These are phyloP conservation scores for Gobio gobio DNA, from an alignment of 2,113 vertebrate species.

Conservation along the genomic window DNA sequence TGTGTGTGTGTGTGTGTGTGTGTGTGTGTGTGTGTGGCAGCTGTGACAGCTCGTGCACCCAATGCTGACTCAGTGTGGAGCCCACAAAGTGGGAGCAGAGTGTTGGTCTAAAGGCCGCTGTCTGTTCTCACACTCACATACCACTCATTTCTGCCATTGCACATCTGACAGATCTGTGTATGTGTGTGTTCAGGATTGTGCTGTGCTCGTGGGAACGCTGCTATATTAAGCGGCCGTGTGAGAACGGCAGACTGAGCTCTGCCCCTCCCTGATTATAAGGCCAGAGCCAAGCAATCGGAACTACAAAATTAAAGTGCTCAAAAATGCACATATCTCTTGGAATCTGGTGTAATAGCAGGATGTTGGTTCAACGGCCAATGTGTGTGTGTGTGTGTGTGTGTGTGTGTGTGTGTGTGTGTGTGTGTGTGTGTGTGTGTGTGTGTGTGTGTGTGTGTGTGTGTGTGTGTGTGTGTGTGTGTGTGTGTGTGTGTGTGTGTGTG, in stretches of 20 bases:
- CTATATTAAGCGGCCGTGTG: conserved; percentile 65
- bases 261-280: conserved; percentile 36
- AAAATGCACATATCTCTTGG: neutral
- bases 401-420: conserved; percentile 4
- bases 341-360: neutral
- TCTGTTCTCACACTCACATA: conserved; percentile 60
- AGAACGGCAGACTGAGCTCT: conserved; percentile 55
- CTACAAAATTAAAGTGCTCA: neutral
- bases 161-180: conserved; percentile 35
- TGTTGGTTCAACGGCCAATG: neutral
- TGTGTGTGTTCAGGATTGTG: conserved; percentile 45
- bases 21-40: conserved; percentile 29
- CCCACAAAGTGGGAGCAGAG: conserved; percentile 49
- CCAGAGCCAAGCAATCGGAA: conserved; percentile 2
- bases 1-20: conserved; percentile 5
- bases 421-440: neutral
- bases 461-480: neutral
- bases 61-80: conserved; percentile 69
- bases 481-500: conserved; percentile 15
- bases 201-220: conserved; percentile 56
- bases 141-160: conserved; percentile 17
- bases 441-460: conserved; percentile 17
- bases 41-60: conserved; percentile 60
- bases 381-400: conserved; percentile 5
- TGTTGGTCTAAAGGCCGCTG: conserved; percentile 56